A percentile compares a stretch with the other conserved stretches of the same genome.
Evolutionary conservation across 2,797 vertebrate genomes (phyloP).

Genomic region (Alca torda): DNA sequence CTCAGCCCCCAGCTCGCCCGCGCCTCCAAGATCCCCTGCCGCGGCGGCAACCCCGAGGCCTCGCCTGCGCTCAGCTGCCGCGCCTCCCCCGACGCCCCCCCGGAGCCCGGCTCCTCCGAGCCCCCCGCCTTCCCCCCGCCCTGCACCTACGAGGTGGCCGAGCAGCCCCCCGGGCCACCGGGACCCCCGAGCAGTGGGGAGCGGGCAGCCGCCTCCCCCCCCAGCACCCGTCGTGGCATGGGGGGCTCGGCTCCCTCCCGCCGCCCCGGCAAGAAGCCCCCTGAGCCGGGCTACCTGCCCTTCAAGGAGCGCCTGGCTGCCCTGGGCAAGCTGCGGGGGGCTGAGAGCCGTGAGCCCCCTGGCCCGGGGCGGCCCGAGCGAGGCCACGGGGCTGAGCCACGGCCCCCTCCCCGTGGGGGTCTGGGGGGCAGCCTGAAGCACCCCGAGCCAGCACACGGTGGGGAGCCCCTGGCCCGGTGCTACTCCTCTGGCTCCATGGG

Average conservation of each 20-base stretch:
- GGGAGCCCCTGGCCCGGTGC: constrained; percentile 75
- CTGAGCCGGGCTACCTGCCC: constrained; percentile 82
- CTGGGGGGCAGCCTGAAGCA: constrained; percentile 80
- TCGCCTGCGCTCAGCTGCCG: constrained; percentile 82
- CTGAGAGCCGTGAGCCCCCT: constrained; percentile 42
- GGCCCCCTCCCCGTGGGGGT: constrained; percentile 24
- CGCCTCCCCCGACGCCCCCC: neutral
- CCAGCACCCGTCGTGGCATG: constrained; percentile 71
- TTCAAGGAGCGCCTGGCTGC: constrained; percentile 89
- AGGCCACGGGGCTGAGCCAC: constrained; percentile 3
- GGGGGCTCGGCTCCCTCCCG: constrained; percentile 83
- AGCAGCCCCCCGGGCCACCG: constrained; percentile 14
- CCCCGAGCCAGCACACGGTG: constrained; percentile 69
- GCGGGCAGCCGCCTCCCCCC: constrained; percentile 54
- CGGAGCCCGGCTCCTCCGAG: neutral
- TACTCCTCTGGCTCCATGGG: constrained; percentile 82
- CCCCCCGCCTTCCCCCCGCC: constrained; percentile 45
- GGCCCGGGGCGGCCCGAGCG: constrained; percentile 3
- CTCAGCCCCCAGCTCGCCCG: constrained; percentile 92
- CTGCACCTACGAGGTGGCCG: constrained; percentile 79
- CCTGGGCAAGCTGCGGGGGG: constrained; percentile 86
- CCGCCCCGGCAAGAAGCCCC: constrained; percentile 70
- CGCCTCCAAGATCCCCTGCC: constrained; percentile 91
- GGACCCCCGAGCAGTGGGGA: neutral
- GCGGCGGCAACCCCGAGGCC: constrained; percentile 90